Evolutionary conservation across 2,888 invertebrate species (phyloP), one percentile per base, ranked within the genome.

Genomic region (Mactromeris polynyma): DNA sequence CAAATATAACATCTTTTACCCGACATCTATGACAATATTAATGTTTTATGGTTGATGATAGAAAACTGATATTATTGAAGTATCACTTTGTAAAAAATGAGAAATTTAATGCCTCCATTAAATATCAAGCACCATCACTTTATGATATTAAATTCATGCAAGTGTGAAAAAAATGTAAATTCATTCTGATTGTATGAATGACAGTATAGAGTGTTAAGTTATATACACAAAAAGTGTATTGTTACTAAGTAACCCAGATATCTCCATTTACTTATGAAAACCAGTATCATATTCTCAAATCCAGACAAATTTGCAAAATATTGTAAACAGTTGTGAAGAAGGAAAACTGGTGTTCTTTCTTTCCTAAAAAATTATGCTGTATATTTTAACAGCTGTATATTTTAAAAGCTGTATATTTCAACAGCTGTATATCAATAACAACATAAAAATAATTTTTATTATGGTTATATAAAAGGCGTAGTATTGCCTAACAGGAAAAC

Each of bases 211-310:
- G 17, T 19, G 4, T 33, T 36, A 17, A 33, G 31, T 73, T 73
- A 36, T 19, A 17, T 36, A 33, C 17, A 33, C n/a, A 73, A 73
- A 4, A 33, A 26, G 36, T 73, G 17, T 73, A 73, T 73, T 73
- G 73, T 73, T 73, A 36, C 36, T 36, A 19, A 33, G 73, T 73
- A 36, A 73, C 73, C 73, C 17, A 33, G 17, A 33, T 73, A 73
- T 73, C 73, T 73, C 73, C 31, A 73, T 73, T 73, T 73, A 73
- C 73, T 26, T 36, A 73, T 73, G 36, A 73, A 73, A 73, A 36
- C 73, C 36, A 73, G 73, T 17, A 73, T 73, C 73, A 73, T 73
- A 73, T 33, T 73, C 19, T 36, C 14, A 33, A 73, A 73, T 73
- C 73, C 31, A 33, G 11, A 33, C 33, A 1, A 73, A 64, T 64